Evolutionary conservation across 2,797 vertebrate species (phyloP).

Genomic region (Paratrypauchen microcephalus): DNA sequence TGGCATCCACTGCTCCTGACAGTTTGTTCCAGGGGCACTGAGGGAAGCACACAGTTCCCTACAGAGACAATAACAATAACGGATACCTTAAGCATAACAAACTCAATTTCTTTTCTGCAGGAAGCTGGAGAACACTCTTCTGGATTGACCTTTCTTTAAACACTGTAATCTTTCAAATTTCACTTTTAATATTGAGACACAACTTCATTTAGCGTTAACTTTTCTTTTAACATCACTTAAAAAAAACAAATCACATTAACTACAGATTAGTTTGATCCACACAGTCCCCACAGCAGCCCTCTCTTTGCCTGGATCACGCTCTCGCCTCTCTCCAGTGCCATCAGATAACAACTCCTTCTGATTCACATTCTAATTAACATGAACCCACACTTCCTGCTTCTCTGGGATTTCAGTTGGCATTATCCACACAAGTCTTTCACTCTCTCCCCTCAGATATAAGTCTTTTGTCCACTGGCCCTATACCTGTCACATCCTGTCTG

Average conservation of each 20-base stretch:
- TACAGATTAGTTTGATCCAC: constrained; percentile 17
- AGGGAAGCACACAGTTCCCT: no score
- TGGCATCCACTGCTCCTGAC: no score
- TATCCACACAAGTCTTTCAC: constrained; percentile 60
- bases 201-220: background rate
- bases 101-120: no score
- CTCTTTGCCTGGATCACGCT: constrained; percentile 58
- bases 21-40: no score
- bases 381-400: constrained; percentile 68
- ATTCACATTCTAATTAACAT: constrained; percentile 83
- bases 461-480: constrained; percentile 35
- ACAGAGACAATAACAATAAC: no score
- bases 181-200: background rate
- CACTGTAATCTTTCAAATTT: background rate
- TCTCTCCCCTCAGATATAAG: constrained; percentile 29
- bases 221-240: background rate
- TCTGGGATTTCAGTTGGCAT: constrained; percentile 60
- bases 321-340: constrained; percentile 49
- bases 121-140: no score
- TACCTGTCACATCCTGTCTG: constrained; percentile 55
- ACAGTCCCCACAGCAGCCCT: constrained; percentile 1
- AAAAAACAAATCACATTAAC: constrained; percentile 6
- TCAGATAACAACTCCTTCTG: constrained; percentile 73
- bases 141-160: no score
- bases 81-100: no score